Conservation (phyloP, 1,140 invertebrate genomes). For the Drosophila auraria region DNA sequence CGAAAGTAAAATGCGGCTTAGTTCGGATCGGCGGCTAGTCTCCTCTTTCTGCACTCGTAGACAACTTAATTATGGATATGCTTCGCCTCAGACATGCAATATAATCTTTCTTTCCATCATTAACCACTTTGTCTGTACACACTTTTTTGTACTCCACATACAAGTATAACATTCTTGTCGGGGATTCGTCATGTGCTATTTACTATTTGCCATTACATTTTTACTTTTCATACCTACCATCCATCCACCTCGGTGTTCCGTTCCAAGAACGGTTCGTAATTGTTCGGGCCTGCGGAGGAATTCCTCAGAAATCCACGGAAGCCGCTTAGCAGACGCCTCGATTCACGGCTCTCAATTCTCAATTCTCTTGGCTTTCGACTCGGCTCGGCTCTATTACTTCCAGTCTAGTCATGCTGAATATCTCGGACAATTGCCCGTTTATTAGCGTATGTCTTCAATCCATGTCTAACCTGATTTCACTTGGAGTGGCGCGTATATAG, state of each 20-base stretch:
- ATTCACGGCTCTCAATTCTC: slow-evolving; percentile 4
- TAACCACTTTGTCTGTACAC: slow-evolving; percentile 64
- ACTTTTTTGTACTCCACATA: slow-evolving; percentile 23
- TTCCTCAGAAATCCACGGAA: slow-evolving; percentile 57
- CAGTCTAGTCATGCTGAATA: slow-evolving; percentile 56
- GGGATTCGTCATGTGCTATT: slow-evolving; percentile 78
- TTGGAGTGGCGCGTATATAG: slow-evolving; percentile 18
- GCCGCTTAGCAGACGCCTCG: slow-evolving; percentile 48
- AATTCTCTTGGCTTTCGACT: slow-evolving; percentile 5
- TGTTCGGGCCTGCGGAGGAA: slow-evolving; percentile 41
- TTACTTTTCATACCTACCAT: slow-evolving; percentile 57
- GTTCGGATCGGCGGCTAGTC: neutral
- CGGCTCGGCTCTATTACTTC: slow-evolving; percentile 24
- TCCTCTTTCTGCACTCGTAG: slow-evolving; percentile 67
- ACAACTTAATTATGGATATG: slow-evolving; percentile 73
- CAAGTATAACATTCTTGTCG: slow-evolving; percentile 56
- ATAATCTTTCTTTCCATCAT: slow-evolving; percentile 60
- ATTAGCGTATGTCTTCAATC: slow-evolving; percentile 72
- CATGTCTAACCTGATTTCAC: slow-evolving; percentile 71
- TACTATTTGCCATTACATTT: slow-evolving; percentile 66
- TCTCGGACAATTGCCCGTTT: slow-evolving; percentile 62
- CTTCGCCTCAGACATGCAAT: slow-evolving; percentile 64
- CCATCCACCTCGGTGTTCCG: slow-evolving; percentile 55
- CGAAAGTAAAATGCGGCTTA: slow-evolving; percentile 71
- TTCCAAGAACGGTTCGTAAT: slow-evolving; percentile 72